phyloP scores from a whole-genome alignment of 2,888 invertebrate species.

The Bombylius major region DNA sequence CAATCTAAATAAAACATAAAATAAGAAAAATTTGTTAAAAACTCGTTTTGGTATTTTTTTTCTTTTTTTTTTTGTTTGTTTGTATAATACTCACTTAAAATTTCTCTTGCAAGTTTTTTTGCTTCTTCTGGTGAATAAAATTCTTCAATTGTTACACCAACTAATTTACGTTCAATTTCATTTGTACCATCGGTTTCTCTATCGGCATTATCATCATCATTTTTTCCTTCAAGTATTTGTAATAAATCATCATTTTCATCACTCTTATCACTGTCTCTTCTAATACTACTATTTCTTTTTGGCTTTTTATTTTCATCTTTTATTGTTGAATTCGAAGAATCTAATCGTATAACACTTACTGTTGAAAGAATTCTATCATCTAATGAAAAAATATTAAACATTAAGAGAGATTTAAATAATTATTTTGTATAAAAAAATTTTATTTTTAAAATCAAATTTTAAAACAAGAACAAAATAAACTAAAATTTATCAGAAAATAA shows the following conservation, averaged over 20 bases:
- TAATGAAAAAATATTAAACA: slow-evolving; percentile 6
- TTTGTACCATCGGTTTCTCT: slow-evolving; percentile 38
- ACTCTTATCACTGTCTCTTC: slow-evolving; percentile 38
- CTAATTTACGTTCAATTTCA: slow-evolving; percentile 37
- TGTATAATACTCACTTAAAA: slow-evolving; percentile 26
- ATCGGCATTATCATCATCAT: slow-evolving; percentile 39
- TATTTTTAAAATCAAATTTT: too few species aligned
- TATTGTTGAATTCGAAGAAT: slow-evolving; percentile 37
- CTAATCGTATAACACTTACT: slow-evolving; percentile 48
- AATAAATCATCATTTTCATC: slow-evolving; percentile 42
- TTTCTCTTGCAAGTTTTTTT: slow-evolving; percentile 37
- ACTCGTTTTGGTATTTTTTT: neutral
- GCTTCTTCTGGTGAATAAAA: slow-evolving; percentile 44
- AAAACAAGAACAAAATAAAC: too few species aligned
- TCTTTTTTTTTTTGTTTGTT: too few species aligned
- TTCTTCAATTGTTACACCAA: slow-evolving; percentile 52
- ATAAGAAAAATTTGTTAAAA: slow-evolving; percentile 1
- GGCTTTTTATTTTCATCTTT: slow-evolving; percentile 24
- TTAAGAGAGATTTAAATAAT: too few species aligned
- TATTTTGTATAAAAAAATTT: too few species aligned
- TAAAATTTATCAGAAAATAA: too few species aligned
- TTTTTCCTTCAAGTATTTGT: slow-evolving; percentile 21
- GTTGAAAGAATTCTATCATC: slow-evolving; percentile 44
- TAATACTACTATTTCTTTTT: slow-evolving; percentile 16
- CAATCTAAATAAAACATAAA: slow-evolving; percentile 21